Percentiles rank a stretch among this genome's conserved stretches.
Evolutionary conservation across 2,888 invertebrate genomes (phyloP).

Genomic region (Steinernema scapterisci): DNA sequence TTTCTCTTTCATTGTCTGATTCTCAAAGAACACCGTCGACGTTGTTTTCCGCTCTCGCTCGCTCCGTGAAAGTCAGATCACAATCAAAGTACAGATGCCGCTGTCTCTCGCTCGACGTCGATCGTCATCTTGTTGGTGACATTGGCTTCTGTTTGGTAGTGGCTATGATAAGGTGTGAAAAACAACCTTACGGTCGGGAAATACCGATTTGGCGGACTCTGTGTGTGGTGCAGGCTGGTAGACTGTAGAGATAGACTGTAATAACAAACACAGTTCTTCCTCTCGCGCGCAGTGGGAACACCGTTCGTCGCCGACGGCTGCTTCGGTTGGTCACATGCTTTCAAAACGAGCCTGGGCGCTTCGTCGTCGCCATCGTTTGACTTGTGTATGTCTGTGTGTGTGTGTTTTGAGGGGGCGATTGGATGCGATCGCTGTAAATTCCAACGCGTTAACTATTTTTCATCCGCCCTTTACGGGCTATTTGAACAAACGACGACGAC

Average conservation of each 20-base stretch:
- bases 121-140: no score
- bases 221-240: conserved; percentile 2
- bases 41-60: neutral
- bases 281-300: neutral
- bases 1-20: no score
- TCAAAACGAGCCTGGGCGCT: neutral
- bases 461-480: no score
- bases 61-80: neutral
- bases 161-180: conserved; percentile 19
- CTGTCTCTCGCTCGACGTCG: no score
- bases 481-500: no score
- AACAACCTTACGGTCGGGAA: neutral
- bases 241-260: neutral
- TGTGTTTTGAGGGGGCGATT: no score
- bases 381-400: no score
- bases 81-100: conserved; percentile 13
- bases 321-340: conserved; percentile 7
- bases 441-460: no score
- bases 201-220: neutral
- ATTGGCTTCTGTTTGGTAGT: neutral
- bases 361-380: no score
- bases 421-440: no score
- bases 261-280: conserved; percentile 19
- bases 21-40: no score
- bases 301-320: no score